Evolutionary conservation across 2,888 invertebrate species (phyloP).

Genomic region (Macropis europaea): DNA sequence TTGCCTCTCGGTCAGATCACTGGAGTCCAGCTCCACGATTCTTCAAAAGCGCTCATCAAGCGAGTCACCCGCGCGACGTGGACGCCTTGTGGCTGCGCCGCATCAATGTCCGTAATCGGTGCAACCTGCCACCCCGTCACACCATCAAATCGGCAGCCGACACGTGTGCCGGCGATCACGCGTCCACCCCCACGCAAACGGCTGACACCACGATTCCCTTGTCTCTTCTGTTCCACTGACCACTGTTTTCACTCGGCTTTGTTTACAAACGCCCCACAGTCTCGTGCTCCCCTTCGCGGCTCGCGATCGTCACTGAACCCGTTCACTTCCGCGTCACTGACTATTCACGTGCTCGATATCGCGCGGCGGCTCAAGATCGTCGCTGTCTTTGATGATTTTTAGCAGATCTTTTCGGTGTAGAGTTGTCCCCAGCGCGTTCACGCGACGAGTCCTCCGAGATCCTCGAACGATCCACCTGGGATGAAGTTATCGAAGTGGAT

Average conservation of each 20-base stretch:
- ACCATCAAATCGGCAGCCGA: constrained; percentile 43
- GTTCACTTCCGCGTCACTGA: constrained; percentile 29
- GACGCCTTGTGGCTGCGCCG: constrained; percentile 13
- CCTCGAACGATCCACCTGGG: constrained; percentile 36
- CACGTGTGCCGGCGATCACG: constrained; percentile 52
- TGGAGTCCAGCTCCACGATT: constrained; percentile 37
- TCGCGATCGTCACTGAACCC: constrained; percentile 27
- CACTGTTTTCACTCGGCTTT: constrained; percentile 6
- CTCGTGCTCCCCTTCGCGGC: not conserved
- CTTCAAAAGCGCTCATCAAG: constrained; percentile 39
- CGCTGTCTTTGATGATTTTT: not conserved
- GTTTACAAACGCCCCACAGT: not conserved
- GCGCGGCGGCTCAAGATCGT: not conserved
- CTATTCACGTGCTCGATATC: not conserved
- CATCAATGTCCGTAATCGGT: constrained; percentile 28
- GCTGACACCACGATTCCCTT: constrained; percentile 11
- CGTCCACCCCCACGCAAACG: constrained; percentile 38
- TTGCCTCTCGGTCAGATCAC: constrained; percentile 47
- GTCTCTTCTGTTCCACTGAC: constrained; percentile 16
- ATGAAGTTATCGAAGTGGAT: constrained; percentile 30
- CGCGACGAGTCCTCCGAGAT: constrained; percentile 34
- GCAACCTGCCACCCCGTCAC: constrained; percentile 22
- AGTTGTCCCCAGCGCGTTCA: constrained; percentile 25
- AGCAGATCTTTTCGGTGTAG: not conserved
- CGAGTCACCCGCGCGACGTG: constrained; percentile 9